phyloP scores from a whole-genome alignment of 1,140 invertebrate species.

The Drosophila truncata region DNA sequence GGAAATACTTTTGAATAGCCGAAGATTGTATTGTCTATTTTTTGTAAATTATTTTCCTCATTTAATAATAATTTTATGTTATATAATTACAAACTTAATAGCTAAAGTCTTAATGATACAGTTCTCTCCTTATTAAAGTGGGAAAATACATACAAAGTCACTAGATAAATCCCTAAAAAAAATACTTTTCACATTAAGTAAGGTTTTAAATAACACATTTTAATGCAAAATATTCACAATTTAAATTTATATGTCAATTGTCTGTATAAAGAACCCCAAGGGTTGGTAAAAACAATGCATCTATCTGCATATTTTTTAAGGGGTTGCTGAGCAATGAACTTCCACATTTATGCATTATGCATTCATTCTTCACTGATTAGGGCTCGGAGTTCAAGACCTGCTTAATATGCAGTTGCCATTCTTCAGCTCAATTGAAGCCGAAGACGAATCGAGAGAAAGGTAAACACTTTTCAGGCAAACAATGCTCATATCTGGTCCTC shows the following conservation, averaged over 20 bases:
- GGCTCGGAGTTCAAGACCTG: slow-evolving; percentile 39
- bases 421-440: slow-evolving; percentile 54
- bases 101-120: neutral
- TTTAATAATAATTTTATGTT: neutral
- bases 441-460: slow-evolving; percentile 59
- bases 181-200: neutral
- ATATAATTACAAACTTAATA: neutral
- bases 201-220: neutral
- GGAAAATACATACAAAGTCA: neutral
- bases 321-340: slow-evolving; percentile 5
- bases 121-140: neutral
- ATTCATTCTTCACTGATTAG: slow-evolving; percentile 28
- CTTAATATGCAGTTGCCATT: slow-evolving; percentile 76
- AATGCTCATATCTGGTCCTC: slow-evolving; percentile 45
- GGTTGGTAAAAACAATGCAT: slow-evolving; percentile 7
- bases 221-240: neutral
- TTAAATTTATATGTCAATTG: slow-evolving; percentile 2
- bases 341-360: slow-evolving; percentile 7
- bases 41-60: neutral
- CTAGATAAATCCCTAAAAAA: neutral
- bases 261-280: slow-evolving; percentile 15
- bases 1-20: neutral
- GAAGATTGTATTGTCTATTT: neutral
- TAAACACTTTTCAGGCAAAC: slow-evolving; percentile 66
- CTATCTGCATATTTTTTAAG: neutral